A percentile compares a stretch with the other conserved stretches of the same genome.
Conservation (phyloP, 2,113 vertebrate genomes). For the Lanius ludovicianus region DNA sequence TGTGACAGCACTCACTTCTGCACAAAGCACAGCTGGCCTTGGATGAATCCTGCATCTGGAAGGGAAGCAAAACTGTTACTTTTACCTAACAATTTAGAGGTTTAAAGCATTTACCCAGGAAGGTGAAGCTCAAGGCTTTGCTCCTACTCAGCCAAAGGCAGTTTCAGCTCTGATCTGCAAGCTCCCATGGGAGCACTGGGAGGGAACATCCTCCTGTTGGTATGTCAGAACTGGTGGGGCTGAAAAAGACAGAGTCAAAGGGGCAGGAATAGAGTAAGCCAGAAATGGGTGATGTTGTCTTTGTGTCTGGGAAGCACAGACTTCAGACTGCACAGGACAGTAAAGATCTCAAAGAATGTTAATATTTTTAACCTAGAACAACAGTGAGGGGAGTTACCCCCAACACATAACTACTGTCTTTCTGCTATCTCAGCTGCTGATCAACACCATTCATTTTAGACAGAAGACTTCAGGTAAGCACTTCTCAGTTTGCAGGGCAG, state of each 20-base stretch:
- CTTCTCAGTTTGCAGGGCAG: background rate
- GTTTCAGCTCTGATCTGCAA: background rate
- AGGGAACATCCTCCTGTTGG: background rate
- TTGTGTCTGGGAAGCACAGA: background rate
- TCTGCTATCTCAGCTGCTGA: background rate
- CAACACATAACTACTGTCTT: background rate
- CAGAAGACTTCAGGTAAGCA: background rate
- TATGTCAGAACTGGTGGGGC: background rate
- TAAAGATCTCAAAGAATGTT: background rate
- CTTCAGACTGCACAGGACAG: background rate
- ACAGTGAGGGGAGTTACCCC: background rate
- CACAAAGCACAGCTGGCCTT: background rate
- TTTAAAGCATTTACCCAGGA: background rate
- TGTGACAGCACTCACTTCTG: background rate
- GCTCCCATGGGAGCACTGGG: background rate
- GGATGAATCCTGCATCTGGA: background rate
- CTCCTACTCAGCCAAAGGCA: background rate
- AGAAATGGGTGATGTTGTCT: background rate
- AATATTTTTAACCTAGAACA: background rate
- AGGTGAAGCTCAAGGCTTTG: background rate
- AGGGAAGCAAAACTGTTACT: background rate
- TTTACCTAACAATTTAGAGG: background rate
- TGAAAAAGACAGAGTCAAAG: background rate
- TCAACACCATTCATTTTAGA: background rate
- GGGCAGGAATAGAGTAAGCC: background rate